Conservation (phyloP, 2,888 invertebrate species). For the Nasonovia ribisnigri region DNA sequence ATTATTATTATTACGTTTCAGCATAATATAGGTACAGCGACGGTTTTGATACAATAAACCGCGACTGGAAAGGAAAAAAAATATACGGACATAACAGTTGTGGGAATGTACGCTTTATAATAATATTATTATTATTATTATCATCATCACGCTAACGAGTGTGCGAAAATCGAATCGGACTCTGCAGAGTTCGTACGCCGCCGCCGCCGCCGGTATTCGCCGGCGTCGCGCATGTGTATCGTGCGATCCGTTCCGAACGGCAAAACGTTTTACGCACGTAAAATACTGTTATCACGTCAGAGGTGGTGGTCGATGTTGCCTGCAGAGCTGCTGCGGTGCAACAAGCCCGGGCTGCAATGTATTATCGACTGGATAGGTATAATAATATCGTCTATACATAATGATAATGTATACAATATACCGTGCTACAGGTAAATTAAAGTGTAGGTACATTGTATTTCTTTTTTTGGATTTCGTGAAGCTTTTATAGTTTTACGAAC, state of each 20-base stretch:
- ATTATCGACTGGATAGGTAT: neutral
- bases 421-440: neutral
- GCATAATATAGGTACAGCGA: neutral
- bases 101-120: neutral
- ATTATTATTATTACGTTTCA: neutral
- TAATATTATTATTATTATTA: neutral
- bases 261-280: slow-evolving; percentile 42
- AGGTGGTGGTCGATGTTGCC: neutral
- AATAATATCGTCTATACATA: neutral
- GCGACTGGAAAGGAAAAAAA: neutral
- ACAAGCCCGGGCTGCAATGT: neutral
- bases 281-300: neutral
- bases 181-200: neutral
- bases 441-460: too few relatives aligned
- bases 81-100: neutral
- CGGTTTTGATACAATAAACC: neutral
- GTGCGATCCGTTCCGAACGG: slow-evolving; percentile 46
- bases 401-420: neutral
- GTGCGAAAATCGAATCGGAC: slow-evolving; percentile 28
- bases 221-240: neutral
- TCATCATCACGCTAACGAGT: slow-evolving; percentile 13
- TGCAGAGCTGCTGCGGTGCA: neutral
- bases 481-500: neutral
- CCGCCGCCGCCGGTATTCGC: neutral
- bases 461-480: neutral